Evolutionary conservation across 1,140 invertebrate genomes (phyloP).

Genomic region (Samia ricini): DNA sequence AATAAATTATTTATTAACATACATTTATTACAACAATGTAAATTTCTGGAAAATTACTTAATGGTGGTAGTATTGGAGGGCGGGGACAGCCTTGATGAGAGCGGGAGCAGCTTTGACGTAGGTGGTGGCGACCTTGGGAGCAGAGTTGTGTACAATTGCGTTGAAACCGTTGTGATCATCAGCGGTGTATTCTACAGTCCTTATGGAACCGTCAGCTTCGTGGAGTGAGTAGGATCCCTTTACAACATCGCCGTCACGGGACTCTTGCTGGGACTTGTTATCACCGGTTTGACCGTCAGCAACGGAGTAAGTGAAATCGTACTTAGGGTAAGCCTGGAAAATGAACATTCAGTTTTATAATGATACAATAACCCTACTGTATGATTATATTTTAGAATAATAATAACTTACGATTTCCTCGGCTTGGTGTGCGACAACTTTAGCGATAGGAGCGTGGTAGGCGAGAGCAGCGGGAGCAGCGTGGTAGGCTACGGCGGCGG

Average conservation of each 20-base stretch:
- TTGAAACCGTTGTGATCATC: conserved; percentile 78
- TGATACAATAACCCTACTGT: too few relatives aligned
- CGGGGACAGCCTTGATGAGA: conserved; percentile 23
- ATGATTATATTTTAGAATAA: background rate
- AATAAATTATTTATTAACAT: conserved; percentile 20
- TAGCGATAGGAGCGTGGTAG: conserved; percentile 6
- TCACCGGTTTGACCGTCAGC: conserved; percentile 75
- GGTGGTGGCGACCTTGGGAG: conserved; percentile 54
- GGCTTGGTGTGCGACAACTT: conserved; percentile 9
- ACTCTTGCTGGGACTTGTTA: conserved; percentile 76
- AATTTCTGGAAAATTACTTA: conserved; percentile 12
- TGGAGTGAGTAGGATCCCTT: conserved; percentile 78
- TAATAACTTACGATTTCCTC: conserved; percentile 18
- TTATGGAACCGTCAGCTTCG: conserved; percentile 78
- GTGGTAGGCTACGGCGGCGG: conserved; percentile 29
- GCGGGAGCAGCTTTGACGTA: conserved; percentile 28
- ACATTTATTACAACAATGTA: background rate
- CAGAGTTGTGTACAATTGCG: conserved; percentile 78
- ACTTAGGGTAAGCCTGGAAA: conserved; percentile 59
- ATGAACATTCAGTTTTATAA: background rate
- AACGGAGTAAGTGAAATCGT: conserved; percentile 76
- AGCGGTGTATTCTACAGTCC: conserved; percentile 77
- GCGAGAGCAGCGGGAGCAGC: conserved; percentile 10
- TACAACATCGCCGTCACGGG: conserved; percentile 74
- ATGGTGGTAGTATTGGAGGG: conserved; percentile 32